phyloP scores from a whole-genome alignment of 1,140 invertebrate genomes.

The Ceratosolen fusciceps region DNA sequence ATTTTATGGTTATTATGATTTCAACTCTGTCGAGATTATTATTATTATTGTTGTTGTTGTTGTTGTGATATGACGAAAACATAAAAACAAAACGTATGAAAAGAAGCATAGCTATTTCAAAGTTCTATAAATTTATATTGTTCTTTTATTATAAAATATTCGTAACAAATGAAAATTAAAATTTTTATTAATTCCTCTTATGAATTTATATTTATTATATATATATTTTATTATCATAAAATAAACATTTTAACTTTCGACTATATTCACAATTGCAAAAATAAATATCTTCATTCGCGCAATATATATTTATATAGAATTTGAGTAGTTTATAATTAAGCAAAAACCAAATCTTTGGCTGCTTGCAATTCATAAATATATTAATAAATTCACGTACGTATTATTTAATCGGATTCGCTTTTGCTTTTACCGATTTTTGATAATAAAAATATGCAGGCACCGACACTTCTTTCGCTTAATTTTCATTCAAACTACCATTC shows the following conservation, averaged over 20 bases:
- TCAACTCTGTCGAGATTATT: slow-evolving; percentile 19
- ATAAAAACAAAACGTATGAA: slow-evolving; percentile 15
- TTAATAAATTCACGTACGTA: slow-evolving; percentile 24
- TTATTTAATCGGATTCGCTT: slow-evolving; percentile 22
- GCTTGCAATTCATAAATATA: slow-evolving; percentile 38
- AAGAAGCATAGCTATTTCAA: neutral
- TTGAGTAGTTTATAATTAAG: slow-evolving; percentile 43
- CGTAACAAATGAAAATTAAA: slow-evolving; percentile 2
- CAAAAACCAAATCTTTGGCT: slow-evolving; percentile 39
- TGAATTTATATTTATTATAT: slow-evolving; percentile 23
- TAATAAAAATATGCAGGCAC: slow-evolving; percentile 67
- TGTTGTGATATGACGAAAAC: neutral
- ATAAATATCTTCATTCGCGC: slow-evolving; percentile 49
- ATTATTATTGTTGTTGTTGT: slow-evolving; percentile 21
- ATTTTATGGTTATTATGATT: slow-evolving; percentile 28
- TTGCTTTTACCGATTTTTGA: slow-evolving; percentile 27
- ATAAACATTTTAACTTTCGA: slow-evolving; percentile 41
- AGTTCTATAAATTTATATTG: neutral
- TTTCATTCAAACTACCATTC: slow-evolving; percentile 2
- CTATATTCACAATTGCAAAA: slow-evolving; percentile 49
- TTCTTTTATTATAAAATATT: neutral
- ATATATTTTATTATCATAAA: slow-evolving; percentile 39
- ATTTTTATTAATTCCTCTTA: slow-evolving; percentile 20
- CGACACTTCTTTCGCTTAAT: slow-evolving; percentile 59
- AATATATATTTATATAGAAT: slow-evolving; percentile 36